A percentile compares a stretch with the other conserved stretches of the same genome.
phyloP scores from a whole-genome alignment of 2,113 vertebrate species.

The Phaethornis superciliosus region DNA sequence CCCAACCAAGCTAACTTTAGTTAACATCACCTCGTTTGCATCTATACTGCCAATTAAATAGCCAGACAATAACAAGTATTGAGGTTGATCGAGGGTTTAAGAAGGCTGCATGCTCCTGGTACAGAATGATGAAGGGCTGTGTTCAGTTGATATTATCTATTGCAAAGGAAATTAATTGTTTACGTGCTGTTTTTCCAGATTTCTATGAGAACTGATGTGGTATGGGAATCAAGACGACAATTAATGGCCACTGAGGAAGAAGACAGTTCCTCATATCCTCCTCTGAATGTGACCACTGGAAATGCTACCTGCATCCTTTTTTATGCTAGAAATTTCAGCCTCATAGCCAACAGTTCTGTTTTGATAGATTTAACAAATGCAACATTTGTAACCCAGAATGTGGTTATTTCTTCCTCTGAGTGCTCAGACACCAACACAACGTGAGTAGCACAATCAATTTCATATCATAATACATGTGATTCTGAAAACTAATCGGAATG shows the following conservation, averaged over 20 bases:
- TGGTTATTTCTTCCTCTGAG: constrained; percentile 45
- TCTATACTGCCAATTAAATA: neutral
- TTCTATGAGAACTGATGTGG: constrained; percentile 20
- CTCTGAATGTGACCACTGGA: constrained; percentile 68
- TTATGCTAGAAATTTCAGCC: constrained; percentile 62
- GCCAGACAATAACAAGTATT: neutral
- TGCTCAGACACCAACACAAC: constrained; percentile 66
- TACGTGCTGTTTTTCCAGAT: constrained; percentile 53
- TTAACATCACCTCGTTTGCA: neutral
- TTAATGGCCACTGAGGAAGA: constrained; percentile 61
- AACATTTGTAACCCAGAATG: constrained; percentile 55
- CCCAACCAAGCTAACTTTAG: neutral
- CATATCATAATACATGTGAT: neutral
- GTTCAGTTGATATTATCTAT: neutral
- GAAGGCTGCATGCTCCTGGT: neutral
- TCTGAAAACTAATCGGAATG: neutral
- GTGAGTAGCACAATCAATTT: constrained; percentile 60
- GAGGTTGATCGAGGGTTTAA: neutral
- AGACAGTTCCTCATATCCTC: constrained; percentile 17
- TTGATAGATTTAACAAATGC: constrained; percentile 62
- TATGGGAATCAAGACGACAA: constrained; percentile 28
- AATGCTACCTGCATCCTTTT: constrained; percentile 69
- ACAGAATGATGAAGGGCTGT: neutral
- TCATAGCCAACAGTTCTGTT: constrained; percentile 22
- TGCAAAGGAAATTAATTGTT: neutral